These are phyloP conservation scores for Sebastes elongatus DNA, from an alignment of 2,797 vertebrate genomes.

Conservation along the genomic window DNA sequence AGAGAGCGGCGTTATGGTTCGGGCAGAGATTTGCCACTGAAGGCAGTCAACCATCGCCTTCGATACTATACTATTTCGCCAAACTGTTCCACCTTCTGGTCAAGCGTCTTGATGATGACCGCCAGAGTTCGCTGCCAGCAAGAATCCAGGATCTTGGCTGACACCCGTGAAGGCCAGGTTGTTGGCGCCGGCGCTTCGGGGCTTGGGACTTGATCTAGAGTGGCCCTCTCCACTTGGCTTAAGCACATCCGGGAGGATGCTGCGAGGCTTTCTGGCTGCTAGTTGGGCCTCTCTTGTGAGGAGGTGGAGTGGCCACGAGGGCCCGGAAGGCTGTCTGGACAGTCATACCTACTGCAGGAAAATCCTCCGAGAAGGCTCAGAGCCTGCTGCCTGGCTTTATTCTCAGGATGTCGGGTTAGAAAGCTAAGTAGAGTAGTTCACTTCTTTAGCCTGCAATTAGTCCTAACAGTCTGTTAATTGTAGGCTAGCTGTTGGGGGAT, in stretches of 20 bases:
- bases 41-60: not conserved
- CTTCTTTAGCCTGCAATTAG: constrained; percentile 21
- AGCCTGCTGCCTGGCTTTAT: not conserved
- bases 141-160: constrained; percentile 24
- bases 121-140: not conserved
- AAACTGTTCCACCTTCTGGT: constrained; percentile 21
- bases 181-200: not conserved
- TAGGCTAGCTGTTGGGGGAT: constrained; percentile 17
- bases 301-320: not conserved
- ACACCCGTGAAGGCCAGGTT: constrained; percentile 1
- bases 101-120: constrained; percentile 9
- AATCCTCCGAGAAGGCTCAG: not conserved
- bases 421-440: not conserved
- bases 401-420: not conserved
- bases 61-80: not conserved
- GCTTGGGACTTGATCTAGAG: not conserved
- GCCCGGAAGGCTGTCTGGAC: not conserved
- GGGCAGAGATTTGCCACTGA: not conserved
- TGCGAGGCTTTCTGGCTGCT: constrained; percentile 7
- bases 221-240: constrained; percentile 14
- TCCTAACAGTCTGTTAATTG: constrained; percentile 16
- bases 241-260: constrained; percentile 18
- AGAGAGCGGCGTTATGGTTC: not conserved
- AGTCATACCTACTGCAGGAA: not conserved
- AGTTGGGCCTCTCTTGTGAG: constrained; percentile 2